Percentiles rank a stretch among this genome's conserved stretches.
Conservation (phyloP, 2,888 invertebrate genomes). For the Rhagophthalmus giganteus region DNA sequence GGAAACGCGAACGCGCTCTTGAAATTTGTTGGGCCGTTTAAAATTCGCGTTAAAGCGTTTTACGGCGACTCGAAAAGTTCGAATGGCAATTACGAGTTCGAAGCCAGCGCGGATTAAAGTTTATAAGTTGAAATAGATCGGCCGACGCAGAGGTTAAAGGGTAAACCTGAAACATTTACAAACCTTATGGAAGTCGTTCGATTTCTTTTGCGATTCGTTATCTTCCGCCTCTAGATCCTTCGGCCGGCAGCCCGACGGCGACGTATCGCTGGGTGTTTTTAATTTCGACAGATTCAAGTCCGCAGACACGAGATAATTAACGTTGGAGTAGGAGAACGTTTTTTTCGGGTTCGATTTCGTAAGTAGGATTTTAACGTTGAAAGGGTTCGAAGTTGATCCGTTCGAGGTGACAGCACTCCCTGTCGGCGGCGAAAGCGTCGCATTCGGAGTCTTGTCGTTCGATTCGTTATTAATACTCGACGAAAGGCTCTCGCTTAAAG, state of each 20-base stretch:
- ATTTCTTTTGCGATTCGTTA: conserved; percentile 15
- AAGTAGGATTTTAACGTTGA: conserved; percentile 16
- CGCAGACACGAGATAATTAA: conserved; percentile 13
- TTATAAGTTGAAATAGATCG: conserved; percentile 1
- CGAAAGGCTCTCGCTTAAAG: conserved; percentile 16
- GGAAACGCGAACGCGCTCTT: neutral
- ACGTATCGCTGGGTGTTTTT: conserved; percentile 1
- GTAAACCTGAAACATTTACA: conserved; percentile 11
- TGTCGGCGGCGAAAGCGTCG: conserved; percentile 18
- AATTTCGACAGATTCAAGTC: neutral
- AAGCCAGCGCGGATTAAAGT: conserved; percentile 5
- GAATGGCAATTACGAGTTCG: conserved; percentile 9
- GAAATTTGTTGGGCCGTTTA: neutral
- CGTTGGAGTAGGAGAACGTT: conserved; percentile 7
- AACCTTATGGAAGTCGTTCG: conserved; percentile 33
- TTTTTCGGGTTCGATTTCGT: conserved; percentile 9
- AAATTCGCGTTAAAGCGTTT: neutral
- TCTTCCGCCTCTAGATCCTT: conserved; percentile 1
- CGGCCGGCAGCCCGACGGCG: neutral
- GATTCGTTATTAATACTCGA: conserved; percentile 18
- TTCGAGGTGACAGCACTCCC: too few species aligned
- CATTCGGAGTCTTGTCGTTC: conserved; percentile 12
- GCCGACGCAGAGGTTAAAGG: too few species aligned
- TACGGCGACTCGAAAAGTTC: conserved; percentile 6
- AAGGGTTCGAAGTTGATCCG: conserved; percentile 3